Evolutionary conservation across 1,140 invertebrate genomes (phyloP).

Genomic region (Diorhabda sublineata): DNA sequence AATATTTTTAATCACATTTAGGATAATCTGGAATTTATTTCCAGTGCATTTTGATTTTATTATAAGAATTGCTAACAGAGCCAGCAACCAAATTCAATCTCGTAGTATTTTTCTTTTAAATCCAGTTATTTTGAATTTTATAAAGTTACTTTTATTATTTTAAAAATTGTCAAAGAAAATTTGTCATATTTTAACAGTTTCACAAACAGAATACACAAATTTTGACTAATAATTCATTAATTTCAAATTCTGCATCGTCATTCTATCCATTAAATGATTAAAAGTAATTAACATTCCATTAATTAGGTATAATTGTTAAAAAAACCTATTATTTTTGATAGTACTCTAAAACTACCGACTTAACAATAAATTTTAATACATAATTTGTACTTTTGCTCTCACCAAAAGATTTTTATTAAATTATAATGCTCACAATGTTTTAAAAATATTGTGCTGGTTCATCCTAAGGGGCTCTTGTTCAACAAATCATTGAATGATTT

Average conservation of each 20-base stretch:
- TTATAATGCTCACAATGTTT: conserved; percentile 6
- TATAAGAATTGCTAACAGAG: too few species aligned
- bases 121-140: not conserved
- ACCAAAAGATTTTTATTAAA: conserved; percentile 40
- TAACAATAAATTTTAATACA: conserved; percentile 11
- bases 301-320: not conserved
- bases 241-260: not conserved
- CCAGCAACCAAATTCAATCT: too few species aligned
- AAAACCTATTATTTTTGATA: not conserved
- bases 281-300: not conserved
- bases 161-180: not conserved
- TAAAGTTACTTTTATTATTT: not conserved
- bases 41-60: too few species aligned
- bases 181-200: not conserved
- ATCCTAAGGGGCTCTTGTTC: not conserved
- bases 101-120: not conserved
- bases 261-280: not conserved
- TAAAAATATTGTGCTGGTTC: not conserved
- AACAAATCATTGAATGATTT: not conserved
- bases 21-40: too few species aligned
- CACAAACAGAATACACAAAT: not conserved
- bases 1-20: too few species aligned
- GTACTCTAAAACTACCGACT: not conserved
- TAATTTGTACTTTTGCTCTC: conserved; percentile 48
- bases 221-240: not conserved